A percentile compares a stretch with the other conserved stretches of the same genome.
Evolutionary conservation across 2,113 vertebrate genomes (phyloP).

Genomic region (Anguilla rostrata): DNA sequence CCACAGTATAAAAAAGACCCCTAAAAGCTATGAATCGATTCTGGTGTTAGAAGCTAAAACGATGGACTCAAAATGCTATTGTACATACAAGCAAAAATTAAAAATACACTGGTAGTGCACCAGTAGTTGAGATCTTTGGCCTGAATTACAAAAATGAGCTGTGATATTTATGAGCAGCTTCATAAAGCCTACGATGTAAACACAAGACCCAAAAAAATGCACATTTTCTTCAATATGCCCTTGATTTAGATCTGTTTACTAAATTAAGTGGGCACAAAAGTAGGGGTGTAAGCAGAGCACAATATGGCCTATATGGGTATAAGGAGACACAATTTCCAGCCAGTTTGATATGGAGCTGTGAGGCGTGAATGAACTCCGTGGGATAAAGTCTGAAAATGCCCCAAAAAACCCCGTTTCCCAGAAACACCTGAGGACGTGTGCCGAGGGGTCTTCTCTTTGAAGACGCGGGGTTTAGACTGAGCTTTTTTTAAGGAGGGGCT

Average conservation of each 20-base stretch:
- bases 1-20: background rate
- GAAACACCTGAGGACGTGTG: conserved; percentile 68
- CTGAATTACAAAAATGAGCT: background rate
- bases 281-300: background rate
- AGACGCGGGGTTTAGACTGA: conserved; percentile 60
- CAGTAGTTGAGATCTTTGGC: too few relatives aligned
- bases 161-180: too few relatives aligned
- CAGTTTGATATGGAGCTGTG: conserved; percentile 38
- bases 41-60: background rate
- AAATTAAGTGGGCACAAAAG: background rate
- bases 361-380: background rate
- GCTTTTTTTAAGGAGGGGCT: conserved; percentile 62
- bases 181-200: too few relatives aligned
- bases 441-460: conserved; percentile 57
- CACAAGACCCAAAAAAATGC: too few relatives aligned
- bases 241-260: background rate
- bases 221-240: background rate
- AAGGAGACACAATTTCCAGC: conserved; percentile 51
- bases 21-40: too few relatives aligned
- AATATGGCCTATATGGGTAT: too few relatives aligned
- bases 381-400: background rate
- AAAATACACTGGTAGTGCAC: background rate
- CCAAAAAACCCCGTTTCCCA: conserved; percentile 9
- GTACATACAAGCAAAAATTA: background rate
- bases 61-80: background rate